phyloP scores from a whole-genome alignment of 2,113 vertebrate genomes.

The Ranitomeya variabilis region DNA sequence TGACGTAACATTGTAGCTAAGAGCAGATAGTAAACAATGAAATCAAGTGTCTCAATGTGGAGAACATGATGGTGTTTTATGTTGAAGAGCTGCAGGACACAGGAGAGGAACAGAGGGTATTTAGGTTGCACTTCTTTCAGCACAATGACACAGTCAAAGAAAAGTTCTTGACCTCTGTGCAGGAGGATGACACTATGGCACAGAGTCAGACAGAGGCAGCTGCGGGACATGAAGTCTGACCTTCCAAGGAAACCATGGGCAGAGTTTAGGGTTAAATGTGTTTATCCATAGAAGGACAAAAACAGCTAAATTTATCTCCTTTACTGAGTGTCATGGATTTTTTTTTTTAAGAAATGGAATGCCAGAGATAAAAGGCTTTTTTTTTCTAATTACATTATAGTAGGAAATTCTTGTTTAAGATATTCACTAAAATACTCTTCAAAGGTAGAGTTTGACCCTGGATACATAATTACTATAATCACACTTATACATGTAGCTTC shows the following conservation, averaged over 20 bases:
- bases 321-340: background rate
- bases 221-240: conserved; percentile 23
- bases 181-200: conserved; percentile 32
- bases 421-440: background rate
- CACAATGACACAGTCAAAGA: conserved; percentile 20
- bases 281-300: background rate
- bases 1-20: background rate
- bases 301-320: background rate
- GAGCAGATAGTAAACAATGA: background rate
- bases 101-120: background rate
- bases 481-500: background rate
- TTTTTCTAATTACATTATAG: background rate
- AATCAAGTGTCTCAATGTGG: background rate
- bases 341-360: background rate
- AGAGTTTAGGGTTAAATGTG: background rate
- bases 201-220: background rate
- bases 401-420: background rate
- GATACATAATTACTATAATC: background rate
- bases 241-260: background rate
- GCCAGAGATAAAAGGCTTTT: background rate
- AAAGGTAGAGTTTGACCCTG: background rate
- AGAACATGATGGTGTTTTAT: background rate
- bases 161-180: conserved; percentile 34
- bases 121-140: conserved; percentile 6
- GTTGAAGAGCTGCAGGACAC: background rate